Percentiles rank a stretch among this genome's conserved stretches.
Evolutionary conservation across 2,113 vertebrate genomes (phyloP).

Genomic region (Brachypodius melanocephalos): DNA sequence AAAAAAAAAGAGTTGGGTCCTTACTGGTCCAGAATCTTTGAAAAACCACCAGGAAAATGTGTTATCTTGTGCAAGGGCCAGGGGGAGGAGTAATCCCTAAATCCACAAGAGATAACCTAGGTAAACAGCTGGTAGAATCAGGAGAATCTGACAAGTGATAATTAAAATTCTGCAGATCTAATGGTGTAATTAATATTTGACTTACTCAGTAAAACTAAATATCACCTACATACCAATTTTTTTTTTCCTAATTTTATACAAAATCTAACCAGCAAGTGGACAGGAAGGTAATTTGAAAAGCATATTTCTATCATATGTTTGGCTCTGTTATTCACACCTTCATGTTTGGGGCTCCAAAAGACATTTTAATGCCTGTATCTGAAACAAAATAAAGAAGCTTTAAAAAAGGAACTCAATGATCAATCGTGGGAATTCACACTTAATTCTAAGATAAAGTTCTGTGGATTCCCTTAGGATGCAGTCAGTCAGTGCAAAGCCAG

Average conservation of each 20-base stretch:
- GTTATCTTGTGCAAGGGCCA: not conserved
- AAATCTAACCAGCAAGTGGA: not conserved
- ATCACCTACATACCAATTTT: not conserved
- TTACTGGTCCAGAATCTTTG: not conserved
- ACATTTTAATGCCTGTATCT: not conserved
- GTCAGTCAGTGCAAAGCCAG: not conserved
- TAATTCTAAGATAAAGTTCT: not conserved
- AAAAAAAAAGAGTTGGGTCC: not conserved
- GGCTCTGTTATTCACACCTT: not conserved
- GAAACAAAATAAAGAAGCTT: not conserved
- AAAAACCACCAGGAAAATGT: not conserved
- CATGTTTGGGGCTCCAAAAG: not conserved
- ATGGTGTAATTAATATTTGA: conserved; percentile 10
- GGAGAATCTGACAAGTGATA: conserved; percentile 29
- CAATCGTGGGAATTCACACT: not conserved
- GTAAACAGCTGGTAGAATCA: conserved; percentile 13
- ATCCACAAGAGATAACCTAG: not conserved
- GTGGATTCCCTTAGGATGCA: not conserved
- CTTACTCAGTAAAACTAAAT: not conserved
- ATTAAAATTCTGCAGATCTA: not conserved
- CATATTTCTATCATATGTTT: not conserved
- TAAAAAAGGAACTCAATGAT: not conserved
- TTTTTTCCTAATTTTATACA: not conserved
- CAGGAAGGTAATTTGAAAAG: not conserved
- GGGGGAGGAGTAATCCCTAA: not conserved